phyloP scores from a whole-genome alignment of 2,888 invertebrate genomes.

The Clistopyga incitator region DNA sequence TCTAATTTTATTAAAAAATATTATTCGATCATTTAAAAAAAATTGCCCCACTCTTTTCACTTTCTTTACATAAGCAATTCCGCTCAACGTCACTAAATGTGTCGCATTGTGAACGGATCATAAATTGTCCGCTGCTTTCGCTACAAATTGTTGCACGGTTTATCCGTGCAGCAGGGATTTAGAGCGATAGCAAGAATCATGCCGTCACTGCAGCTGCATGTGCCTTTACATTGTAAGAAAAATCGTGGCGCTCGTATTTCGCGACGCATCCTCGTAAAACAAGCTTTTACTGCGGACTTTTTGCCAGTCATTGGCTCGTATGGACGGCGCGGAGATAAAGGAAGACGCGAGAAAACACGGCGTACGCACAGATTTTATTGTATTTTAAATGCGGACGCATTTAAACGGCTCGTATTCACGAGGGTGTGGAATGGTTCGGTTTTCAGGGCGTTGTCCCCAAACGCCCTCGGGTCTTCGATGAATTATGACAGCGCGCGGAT shows the following conservation, averaged over 20 bases:
- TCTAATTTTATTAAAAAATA: background rate
- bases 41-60: background rate
- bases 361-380: conserved; percentile 37
- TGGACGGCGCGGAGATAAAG: background rate
- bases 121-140: conserved; percentile 53
- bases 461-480: conserved; percentile 15
- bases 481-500: conserved; percentile 38
- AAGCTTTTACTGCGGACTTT: conserved; percentile 41
- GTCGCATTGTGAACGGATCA: conserved; percentile 8
- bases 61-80: background rate
- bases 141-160: conserved; percentile 48
- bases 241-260: conserved; percentile 1
- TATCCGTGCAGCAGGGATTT: background rate
- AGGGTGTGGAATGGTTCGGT: conserved; percentile 42
- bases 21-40: background rate
- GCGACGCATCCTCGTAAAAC: conserved; percentile 49
- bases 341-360: conserved; percentile 29
- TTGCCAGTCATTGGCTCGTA: conserved; percentile 51
- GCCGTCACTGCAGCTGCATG: background rate
- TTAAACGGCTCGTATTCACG: conserved; percentile 35
- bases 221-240: conserved; percentile 18
- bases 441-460: conserved; percentile 53
- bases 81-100: background rate
- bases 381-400: conserved; percentile 40
- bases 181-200: background rate